These are phyloP conservation scores for Drosophila mercatorum DNA, from an alignment of 2,888 invertebrate species.

Conservation along the genomic window DNA sequence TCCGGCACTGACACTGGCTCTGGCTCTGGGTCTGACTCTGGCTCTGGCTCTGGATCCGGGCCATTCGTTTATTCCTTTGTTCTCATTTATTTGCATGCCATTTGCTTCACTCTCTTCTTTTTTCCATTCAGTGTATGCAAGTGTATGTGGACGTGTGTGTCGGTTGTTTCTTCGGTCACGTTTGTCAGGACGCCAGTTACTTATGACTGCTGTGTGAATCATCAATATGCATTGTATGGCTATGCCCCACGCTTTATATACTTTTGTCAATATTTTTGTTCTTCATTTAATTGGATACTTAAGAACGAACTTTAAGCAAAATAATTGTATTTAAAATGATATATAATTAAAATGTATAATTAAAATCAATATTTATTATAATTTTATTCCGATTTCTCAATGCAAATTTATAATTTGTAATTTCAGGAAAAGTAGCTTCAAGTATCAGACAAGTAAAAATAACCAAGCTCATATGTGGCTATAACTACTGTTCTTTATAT, in stretches of 20 bases:
- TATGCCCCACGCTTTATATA: slow-evolving; percentile 36
- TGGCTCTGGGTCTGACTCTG: slow-evolving; percentile 7
- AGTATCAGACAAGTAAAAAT: neutral
- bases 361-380: too few relatives aligned
- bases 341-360: too few relatives aligned
- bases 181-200: slow-evolving; percentile 75
- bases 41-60: slow-evolving; percentile 27
- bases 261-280: slow-evolving; percentile 16
- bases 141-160: neutral
- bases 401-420: too few relatives aligned
- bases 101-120: slow-evolving; percentile 52
- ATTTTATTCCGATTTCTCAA: too few relatives aligned
- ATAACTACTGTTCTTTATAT: neutral
- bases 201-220: slow-evolving; percentile 77
- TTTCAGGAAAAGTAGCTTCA: neutral
- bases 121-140: neutral
- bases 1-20: neutral
- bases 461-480: neutral
- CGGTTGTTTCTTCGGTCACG: slow-evolving; percentile 62
- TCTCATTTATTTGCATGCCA: slow-evolving; percentile 79
- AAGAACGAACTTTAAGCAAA: neutral
- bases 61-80: slow-evolving; percentile 80
- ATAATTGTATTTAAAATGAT: too few relatives aligned
- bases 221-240: slow-evolving; percentile 76
- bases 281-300: slow-evolving; percentile 4